Evolutionary conservation across 2,113 vertebrate genomes (phyloP).

Genomic region (Phalacrocorax brasilianus): DNA sequence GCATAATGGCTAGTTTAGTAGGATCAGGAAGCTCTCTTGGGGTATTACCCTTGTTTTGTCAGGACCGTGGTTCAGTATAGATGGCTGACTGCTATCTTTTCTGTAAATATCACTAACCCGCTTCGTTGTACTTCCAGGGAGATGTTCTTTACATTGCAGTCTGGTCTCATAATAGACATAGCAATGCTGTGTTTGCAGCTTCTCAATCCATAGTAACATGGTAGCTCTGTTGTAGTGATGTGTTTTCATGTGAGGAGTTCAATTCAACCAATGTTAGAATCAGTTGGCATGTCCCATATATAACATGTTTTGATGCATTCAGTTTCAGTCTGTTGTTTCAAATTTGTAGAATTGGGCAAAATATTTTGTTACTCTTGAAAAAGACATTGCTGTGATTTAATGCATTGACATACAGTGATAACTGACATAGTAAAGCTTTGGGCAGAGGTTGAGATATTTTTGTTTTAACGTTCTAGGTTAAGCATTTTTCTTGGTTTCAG

Average conservation of each 20-base stretch:
- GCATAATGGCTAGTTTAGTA: background rate
- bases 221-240: background rate
- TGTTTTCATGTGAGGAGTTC: background rate
- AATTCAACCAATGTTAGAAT: background rate
- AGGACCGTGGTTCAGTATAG: background rate
- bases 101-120: background rate
- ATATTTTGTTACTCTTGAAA: background rate
- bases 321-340: background rate
- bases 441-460: accelerated
- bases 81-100: background rate
- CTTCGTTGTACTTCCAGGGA: background rate
- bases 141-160: background rate
- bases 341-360: background rate
- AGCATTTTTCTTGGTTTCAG: background rate
- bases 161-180: background rate
- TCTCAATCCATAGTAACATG: background rate
- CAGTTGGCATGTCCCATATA: background rate
- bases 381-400: background rate
- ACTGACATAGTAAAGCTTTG: background rate
- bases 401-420: background rate
- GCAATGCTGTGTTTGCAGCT: background rate
- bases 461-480: background rate
- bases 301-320: background rate
- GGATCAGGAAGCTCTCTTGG: background rate
- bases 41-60: background rate